These are phyloP conservation scores for Pristionchus mayeri DNA, from an alignment of 2,888 invertebrate species.

Conservation along the genomic window DNA sequence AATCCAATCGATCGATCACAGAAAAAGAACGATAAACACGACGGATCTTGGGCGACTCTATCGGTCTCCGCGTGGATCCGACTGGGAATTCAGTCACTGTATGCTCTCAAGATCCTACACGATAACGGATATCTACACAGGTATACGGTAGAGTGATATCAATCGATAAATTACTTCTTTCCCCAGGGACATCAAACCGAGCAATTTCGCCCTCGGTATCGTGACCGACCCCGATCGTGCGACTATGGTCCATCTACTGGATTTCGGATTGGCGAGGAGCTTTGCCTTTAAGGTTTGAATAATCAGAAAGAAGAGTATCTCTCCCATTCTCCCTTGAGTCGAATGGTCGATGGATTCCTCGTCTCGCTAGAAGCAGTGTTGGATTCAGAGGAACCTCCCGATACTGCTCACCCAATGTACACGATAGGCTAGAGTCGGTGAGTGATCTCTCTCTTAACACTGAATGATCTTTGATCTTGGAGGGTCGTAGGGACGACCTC, in stretches of 20 bases:
- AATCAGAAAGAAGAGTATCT: too few species aligned
- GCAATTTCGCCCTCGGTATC: conserved; percentile 67
- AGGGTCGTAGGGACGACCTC: conserved; percentile 52
- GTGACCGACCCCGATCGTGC: conserved; percentile 58
- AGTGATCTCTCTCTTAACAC: too few species aligned
- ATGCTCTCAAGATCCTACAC: conserved; percentile 61
- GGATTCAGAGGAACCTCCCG: conserved; percentile 72
- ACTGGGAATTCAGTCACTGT: conserved; percentile 64
- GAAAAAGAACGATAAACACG: background rate
- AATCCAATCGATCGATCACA: conserved; percentile 18
- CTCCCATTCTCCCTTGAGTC: background rate
- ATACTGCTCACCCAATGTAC: conserved; percentile 69
- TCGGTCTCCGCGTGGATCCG: conserved; percentile 60
- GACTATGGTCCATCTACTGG: conserved; percentile 65
- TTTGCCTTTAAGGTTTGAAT: conserved; percentile 55
- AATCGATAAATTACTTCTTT: background rate
- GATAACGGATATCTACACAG: conserved; percentile 62
- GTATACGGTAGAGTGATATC: background rate
- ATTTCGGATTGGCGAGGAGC: conserved; percentile 65
- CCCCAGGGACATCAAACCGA: conserved; percentile 61
- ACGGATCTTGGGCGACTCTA: conserved; percentile 3
- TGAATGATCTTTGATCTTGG: background rate
- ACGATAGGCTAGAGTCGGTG: conserved; percentile 63
- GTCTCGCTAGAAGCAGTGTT: conserved; percentile 65
- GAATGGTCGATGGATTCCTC: conserved; percentile 58